These are phyloP conservation scores for Drosophila watanabei DNA, from an alignment of 1,140 invertebrate species.

Conservation along the genomic window DNA sequence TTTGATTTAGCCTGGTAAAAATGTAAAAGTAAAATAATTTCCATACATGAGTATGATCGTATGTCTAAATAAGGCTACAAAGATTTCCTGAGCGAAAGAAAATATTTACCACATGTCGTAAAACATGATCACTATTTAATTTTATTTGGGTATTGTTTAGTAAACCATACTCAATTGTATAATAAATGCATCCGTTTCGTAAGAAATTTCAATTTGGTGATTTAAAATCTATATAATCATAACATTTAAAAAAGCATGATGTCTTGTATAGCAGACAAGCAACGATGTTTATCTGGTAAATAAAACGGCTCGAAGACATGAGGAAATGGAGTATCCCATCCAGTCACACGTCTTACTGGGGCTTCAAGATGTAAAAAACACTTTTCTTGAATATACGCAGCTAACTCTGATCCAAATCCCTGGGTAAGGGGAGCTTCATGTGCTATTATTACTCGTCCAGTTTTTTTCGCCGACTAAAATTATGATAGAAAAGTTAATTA, in stretches of 20 bases:
- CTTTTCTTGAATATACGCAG: slow-evolving; percentile 96
- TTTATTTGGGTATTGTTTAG: not conserved
- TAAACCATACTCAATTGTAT: not conserved
- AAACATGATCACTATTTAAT: not conserved
- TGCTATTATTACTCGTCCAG: slow-evolving; percentile 95
- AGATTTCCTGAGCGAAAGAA: no score
- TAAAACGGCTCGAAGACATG: slow-evolving; percentile 98
- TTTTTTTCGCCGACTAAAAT: slow-evolving; percentile 97
- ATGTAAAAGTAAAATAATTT: no score
- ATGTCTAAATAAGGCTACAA: no score
- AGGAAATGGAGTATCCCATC: slow-evolving; percentile 99
- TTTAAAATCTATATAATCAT: not conserved
- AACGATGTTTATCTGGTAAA: slow-evolving; percentile 97
- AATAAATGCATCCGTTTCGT: slow-evolving; percentile 8
- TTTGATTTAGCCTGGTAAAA: no score
- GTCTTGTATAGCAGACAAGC: slow-evolving; percentile 93
- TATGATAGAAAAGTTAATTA: not conserved
- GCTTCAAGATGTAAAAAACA: slow-evolving; percentile 98
- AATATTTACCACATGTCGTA: not conserved
- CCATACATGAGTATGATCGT: no score
- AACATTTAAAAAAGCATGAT: slow-evolving; percentile 87
- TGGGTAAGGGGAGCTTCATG: slow-evolving; percentile 98
- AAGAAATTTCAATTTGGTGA: not conserved
- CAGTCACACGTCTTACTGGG: slow-evolving; percentile 95
- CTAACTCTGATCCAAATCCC: slow-evolving; percentile 98